Base-by-base conservation (phyloP, 2,113 vertebrate species). In the Ammodramus savannarum region DNA sequence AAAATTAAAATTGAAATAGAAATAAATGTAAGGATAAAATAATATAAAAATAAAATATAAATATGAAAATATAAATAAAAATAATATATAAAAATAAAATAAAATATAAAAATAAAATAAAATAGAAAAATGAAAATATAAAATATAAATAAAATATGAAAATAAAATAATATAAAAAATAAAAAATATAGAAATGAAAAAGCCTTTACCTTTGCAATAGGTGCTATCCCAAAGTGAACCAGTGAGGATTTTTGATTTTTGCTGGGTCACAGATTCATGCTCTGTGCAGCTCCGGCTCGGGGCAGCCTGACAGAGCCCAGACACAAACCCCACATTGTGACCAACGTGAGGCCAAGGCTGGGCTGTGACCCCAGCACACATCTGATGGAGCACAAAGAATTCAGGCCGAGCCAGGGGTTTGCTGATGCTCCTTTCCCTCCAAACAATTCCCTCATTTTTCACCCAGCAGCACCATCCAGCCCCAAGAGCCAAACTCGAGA, bases 391-490 rank as follows among this genome's bases (percentile, higher is more conserved):
- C 77, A 94, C 84, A 95, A 89, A 92, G 93, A 92, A 88, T 80
- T 49, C 44, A 11, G 87, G 86, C 11, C 80, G 86, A 55, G 21
- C 49, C 78, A 41, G 65, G 32, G 39, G 57, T 73, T 95, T 86
- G 59, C 72, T 88, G 54, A 83, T 89, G 65, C 11, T 87, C 89
- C 78, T 36, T 69, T 63, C 61, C 85, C 80, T 76, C 48, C 62
- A 79, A 87, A 97, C 96, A 97, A 96, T 94, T 78, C 90, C 92
- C 90, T 72, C 90, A 91, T 97, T 97, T 96, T 97, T 91, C 94
- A 95, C 29, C 10, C 27, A 32, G 92, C 78, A 79, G 57, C 72
- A 93, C 55, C 94, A 94, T 88, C 84, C 83, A 89, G 82, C 75
- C 85, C 89, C 93, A 95, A 90, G 83, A 92, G 90, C 92, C 29